Evolutionary conservation across 1,140 invertebrate species (phyloP).

Genomic region (Sycophila sp.): DNA sequence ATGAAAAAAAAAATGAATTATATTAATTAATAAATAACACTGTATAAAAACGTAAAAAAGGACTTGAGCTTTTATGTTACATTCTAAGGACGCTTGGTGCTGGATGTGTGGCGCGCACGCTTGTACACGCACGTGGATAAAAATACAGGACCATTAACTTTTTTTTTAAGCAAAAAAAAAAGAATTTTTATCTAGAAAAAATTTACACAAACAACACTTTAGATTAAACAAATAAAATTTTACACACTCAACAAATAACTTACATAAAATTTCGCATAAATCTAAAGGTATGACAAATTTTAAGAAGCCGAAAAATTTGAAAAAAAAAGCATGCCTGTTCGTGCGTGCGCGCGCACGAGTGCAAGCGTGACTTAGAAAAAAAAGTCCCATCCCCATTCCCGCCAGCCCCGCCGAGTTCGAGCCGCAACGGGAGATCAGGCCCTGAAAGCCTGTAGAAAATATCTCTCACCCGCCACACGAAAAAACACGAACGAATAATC

Average conservation of each 20-base stretch:
- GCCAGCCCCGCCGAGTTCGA: constrained; percentile 66
- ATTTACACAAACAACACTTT: too few relatives aligned
- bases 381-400: constrained; percentile 53
- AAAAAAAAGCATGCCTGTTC: constrained; percentile 22
- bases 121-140: not conserved
- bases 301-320: constrained; percentile 34
- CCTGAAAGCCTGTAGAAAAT: constrained; percentile 39
- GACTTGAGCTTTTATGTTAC: constrained; percentile 37
- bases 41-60: constrained; percentile 42
- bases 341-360: constrained; percentile 17
- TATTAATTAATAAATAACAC: constrained; percentile 51
- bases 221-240: too few relatives aligned
- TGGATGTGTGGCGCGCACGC: not conserved
- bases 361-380: constrained; percentile 32
- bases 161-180: too few relatives aligned
- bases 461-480: constrained; percentile 41
- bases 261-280: too few relatives aligned
- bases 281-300: too few relatives aligned
- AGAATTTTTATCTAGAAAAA: too few relatives aligned
- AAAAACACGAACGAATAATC: constrained; percentile 38
- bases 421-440: constrained; percentile 60
- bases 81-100: constrained; percentile 19
- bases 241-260: too few relatives aligned
- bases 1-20: constrained; percentile 47
- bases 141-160: too few relatives aligned